phyloP scores from a whole-genome alignment of 2,113 vertebrate genomes.

The Pterocles orientalis region DNA sequence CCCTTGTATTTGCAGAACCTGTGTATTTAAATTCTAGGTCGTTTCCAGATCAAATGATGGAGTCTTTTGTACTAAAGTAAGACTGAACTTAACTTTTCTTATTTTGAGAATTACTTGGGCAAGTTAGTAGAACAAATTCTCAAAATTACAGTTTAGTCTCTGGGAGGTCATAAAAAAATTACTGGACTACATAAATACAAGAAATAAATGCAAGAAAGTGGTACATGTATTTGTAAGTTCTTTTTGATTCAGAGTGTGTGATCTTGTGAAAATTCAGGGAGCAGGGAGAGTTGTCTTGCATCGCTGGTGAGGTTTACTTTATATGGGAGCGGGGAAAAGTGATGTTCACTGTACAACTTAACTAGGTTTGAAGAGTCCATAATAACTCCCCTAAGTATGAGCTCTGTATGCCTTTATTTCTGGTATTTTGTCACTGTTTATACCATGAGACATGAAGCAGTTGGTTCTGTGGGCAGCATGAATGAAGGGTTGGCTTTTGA shows the following conservation, averaged over 20 bases:
- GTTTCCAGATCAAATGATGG: background rate
- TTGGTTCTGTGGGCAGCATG: background rate
- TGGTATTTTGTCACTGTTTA: background rate
- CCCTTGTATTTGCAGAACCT: background rate
- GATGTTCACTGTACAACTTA: background rate
- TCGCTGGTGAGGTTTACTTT: background rate
- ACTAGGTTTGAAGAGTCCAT: background rate
- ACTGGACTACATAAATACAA: background rate
- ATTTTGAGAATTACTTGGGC: background rate
- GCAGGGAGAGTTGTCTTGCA: background rate
- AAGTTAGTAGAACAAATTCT: background rate
- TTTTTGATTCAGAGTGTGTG: accelerated
- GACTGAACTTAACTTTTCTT: background rate
- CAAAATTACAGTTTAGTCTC: background rate
- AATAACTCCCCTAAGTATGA: background rate
- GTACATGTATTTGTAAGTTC: background rate
- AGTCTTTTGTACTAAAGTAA: background rate
- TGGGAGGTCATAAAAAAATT: background rate
- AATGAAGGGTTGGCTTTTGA: background rate
- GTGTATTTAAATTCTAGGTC: background rate
- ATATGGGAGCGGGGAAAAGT: background rate
- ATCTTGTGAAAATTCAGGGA: background rate
- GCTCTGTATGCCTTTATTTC: background rate
- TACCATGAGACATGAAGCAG: background rate
- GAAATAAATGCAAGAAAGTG: background rate